Evolutionary conservation across 2,888 invertebrate species (phyloP), one percentile per base, ranked within the genome.

Genomic region (Macaria notata): DNA sequence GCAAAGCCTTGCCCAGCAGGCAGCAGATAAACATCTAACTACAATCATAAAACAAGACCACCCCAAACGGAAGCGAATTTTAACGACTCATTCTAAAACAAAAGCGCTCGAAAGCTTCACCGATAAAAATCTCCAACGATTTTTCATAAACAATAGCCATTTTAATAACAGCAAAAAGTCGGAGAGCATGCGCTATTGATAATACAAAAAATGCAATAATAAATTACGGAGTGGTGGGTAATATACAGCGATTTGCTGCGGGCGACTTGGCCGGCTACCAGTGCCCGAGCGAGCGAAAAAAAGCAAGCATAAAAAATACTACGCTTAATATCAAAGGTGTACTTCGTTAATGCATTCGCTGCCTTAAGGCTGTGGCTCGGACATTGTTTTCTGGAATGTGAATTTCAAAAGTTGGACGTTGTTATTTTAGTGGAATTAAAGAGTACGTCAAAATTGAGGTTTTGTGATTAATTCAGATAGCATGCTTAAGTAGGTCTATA

Each of bases 131-230:
- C 90, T 78, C 59, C 69, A 65, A 67, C 84, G 79, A 88, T 88
- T 88, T 89, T 90, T 89, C 86, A 88, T 88, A 88, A 89, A 91
- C 90, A 91, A 91, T 91, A 86, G 86, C 85, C 83, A 80, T 88
- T 91, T 88, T 90, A 88, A 88, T 89, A 87, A 84, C 81, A 78
- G 77, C 71, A 87, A 89, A 84, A 84, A 81, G 81, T 81, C 79
- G 69, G 86, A 85, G 81, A 84, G 76, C 76, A 75, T 78, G 76
- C 78, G 88, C 88, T 88, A 90, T 91, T 91, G 90, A 91, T 91
- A 91, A 90, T 90, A 84, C 86, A 90, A 91, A 90, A 91, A 90
- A 89, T 83, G 83, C 84, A 86, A 90, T 86, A 89, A 90, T 90
- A 91, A 90, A 91, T 90, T 88, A 88, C 84, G 77, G 68, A 71